Conservation (phyloP, 1,140 invertebrate species). For the Aphis gossypii region DNA sequence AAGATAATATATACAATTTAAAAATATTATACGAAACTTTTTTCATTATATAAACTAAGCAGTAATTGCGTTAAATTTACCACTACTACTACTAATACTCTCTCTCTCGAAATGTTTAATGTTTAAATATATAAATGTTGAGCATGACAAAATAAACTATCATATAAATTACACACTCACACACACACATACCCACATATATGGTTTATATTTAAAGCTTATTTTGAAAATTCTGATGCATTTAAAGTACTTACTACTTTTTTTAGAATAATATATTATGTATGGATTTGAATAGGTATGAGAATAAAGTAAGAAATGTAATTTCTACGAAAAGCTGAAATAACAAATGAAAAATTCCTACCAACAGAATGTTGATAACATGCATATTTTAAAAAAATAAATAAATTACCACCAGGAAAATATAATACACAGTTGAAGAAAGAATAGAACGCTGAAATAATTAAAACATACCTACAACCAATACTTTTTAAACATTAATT, state of each 20-base stretch:
- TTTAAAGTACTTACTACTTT: background rate
- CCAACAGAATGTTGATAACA: background rate
- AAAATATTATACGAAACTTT: background rate
- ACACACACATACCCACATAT: background rate
- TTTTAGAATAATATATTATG: slow-evolving; percentile 5
- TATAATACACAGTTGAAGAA: background rate
- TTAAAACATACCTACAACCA: background rate
- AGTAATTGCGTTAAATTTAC: background rate
- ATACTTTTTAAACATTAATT: background rate
- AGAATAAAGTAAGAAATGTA: background rate
- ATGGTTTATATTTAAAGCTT: background rate
- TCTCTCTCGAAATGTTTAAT: background rate
- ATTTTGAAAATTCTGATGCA: background rate
- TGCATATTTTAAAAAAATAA: background rate
- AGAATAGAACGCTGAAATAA: background rate
- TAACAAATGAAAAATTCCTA: background rate
- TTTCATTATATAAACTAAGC: background rate
- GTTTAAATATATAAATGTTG: background rate
- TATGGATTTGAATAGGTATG: background rate
- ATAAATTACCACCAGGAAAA: background rate
- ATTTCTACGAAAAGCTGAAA: background rate
- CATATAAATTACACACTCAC: background rate
- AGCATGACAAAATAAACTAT: background rate
- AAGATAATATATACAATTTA: background rate
- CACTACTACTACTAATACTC: background rate